Evolutionary conservation across 35 echinoderm and acorn worm species (phyloP).

Genomic region (Hemicentrotus pulcherrimus): DNA sequence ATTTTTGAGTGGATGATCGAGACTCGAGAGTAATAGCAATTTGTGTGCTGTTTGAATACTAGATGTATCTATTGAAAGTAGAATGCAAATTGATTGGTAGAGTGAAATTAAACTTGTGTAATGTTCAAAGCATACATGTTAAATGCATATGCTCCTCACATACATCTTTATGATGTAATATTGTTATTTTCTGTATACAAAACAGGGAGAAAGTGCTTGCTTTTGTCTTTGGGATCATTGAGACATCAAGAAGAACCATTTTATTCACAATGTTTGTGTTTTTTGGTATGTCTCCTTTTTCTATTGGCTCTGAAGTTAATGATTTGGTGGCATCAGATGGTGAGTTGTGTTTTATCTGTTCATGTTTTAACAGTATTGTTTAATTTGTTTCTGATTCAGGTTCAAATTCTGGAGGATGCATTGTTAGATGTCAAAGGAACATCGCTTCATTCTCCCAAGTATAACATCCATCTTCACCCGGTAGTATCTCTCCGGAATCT

Average conservation of each 20-base stretch:
- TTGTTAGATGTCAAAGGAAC: conserved; percentile 84
- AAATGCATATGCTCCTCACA: too few species aligned
- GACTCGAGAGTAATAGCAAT: too few species aligned
- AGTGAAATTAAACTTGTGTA: too few species aligned
- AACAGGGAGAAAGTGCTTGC: too few species aligned
- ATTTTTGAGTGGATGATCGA: too few species aligned
- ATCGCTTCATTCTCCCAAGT: conserved; percentile 85
- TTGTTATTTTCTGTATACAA: too few species aligned
- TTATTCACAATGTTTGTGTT: background rate
- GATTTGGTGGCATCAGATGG: background rate
- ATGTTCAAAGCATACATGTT: too few species aligned
- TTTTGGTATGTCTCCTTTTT: background rate
- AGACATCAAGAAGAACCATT: background rate
- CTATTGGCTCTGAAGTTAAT: background rate
- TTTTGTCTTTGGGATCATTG: too few species aligned
- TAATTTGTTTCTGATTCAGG: conserved; percentile 26
- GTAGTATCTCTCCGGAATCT: conserved; percentile 82
- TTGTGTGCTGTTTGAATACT: too few species aligned
- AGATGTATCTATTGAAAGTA: too few species aligned
- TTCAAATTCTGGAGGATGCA: conserved; percentile 51
- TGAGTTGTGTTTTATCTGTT: background rate
- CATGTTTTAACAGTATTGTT: background rate
- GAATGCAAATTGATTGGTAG: too few species aligned
- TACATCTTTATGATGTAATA: too few species aligned
- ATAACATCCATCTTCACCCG: conserved; percentile 82